Base-by-base conservation (phyloP, 2,797 vertebrate species). In the Halcyon leucocephala region DNA sequence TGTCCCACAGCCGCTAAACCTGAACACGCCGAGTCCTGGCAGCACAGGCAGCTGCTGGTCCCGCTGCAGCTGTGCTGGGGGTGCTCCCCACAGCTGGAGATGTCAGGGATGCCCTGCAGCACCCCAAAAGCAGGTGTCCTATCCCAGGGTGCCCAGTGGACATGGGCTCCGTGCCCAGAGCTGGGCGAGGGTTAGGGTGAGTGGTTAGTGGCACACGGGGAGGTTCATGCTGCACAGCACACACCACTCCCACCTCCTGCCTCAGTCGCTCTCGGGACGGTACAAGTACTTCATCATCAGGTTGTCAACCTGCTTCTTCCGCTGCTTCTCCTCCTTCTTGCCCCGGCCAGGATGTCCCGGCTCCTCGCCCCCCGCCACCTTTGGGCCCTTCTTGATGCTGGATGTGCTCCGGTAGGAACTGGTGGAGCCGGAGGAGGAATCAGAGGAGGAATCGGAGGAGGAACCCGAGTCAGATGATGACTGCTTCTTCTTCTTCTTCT, bases 211-310 rank as follows among this genome's bases (percentile, higher is more conserved):
- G 97, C 97, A 98, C 98, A 97, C 95, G 96, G 98, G 99, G 98
- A 98, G 78, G 94, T 51, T 86, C 97, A 98, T 98, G 98, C 98
- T 94, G 95, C 97, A 97, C 91, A 69, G 91, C 94, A 94, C 87
- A 78, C 96, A 93, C 86, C 12, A 14, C 94, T 91, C 64, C 93
- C 96, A 99, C 99, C 98, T 99, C 98, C 99, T 99, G 98, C 97
- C 67, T 99, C 98, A 99, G 98, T 99, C 99, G 96, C 99, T 99
- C 98, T 99, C 99, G 0, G 99, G 98, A 29, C 98, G 98, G 97
- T 99, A 99, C 67, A 99, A 98, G 97, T 99, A 99, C 96, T 99
- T 99, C 99, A 99, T 99, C 99, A 99, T 98, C 96, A 99, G 95
- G 97, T 96, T 99, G 98, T 99, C 99, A 84, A 99, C 98, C 89